Evolutionary conservation across 2,113 vertebrate species (phyloP), one percentile per base, ranked within the genome.

Genomic region (Mus pahari): DNA sequence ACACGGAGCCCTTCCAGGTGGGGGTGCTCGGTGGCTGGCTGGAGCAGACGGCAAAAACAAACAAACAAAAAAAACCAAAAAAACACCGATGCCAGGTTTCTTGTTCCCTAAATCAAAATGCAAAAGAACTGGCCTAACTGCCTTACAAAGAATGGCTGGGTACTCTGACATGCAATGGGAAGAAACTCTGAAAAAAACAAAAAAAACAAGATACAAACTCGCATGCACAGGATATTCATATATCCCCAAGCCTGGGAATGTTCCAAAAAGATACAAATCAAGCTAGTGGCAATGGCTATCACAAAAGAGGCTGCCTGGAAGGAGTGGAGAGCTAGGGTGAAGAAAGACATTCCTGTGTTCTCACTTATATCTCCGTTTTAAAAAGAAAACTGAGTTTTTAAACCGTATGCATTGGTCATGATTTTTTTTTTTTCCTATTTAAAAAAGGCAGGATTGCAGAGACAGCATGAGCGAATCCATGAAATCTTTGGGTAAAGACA

Each of bases 401-500:
- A 77, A 74, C 7, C 36, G 5, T 45, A 79, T 42, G 2, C 33
- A 55, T n/a, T 31, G 50, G 58, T 87, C 36, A 60, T 45, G 70
- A 78, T 94, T 86, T 95, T 36, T 94, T 86, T 95, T 36, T 55
- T 60, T 62, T 60, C 16, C 39, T 31, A 73, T 66, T 87, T 20
- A 50, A 95, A 89, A 66, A 96, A 58, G 4, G 58, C 42, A 88
- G 28, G 6, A 77, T 71, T 84, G 42, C 93, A 91, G 93, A 94
- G 79, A 90, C 7, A 77, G 45, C 31, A 36, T 86, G 89, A 88
- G 62, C 90, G 77, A 92, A 92, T 60, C 26, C n/a, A 31, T 79
- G 75, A 60, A 94, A 89, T 58, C 93, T 94, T 95, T 84, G 53
- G 26, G 74, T 86, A 94, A 92, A 97, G 77, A 50, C n/a, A 45